Evolutionary conservation across 2,797 vertebrate species (phyloP), one percentile per base, ranked within the genome.

Genomic region (Jordanella pulchra): DNA sequence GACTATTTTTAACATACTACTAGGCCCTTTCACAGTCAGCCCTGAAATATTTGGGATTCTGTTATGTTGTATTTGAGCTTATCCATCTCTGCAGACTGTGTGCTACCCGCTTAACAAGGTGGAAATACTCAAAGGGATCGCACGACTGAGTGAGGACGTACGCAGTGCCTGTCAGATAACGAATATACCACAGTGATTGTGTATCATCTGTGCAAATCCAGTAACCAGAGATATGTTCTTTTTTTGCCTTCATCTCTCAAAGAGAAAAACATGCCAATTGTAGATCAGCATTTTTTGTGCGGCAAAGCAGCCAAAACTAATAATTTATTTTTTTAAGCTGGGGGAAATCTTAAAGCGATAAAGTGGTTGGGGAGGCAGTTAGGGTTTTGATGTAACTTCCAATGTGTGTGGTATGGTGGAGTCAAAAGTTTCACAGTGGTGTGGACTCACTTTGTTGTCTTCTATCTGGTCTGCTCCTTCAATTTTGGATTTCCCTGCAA

Each of bases 61-160:
- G 76, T 86, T 86, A 75, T 79, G 80, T 84, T 86, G 72, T 81
- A 84, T 84, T 83, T 70, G 39, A 71, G 81, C 77, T 89, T 88
- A 88, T 91, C 88, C 81, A 83, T 90, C 79, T 81, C 63, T 70
- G 70, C 81, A 85, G 76, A 69, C 74, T 73, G 77, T 71, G 79
- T 80, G 75, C 73, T 76, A 68, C 47, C 70, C 75, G 67, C 76
- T 85, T 89, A 84, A 89, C 84, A 82, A 78, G 75, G 79, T 86
- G 75, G 77, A 76, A 83, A 79, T 69, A 81, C 75, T 86, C 78
- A 87, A 84, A 86, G 73, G 80, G 80, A 78, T 74, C 71, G 63
- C 74, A 79, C 51, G 73, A 71, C 73, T 77, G 72, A 56, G 79
- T 61, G 69, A 73, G 68, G 64, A 77, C 71, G 77, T 75, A 84